Base-by-base conservation (phyloP, 2,888 invertebrate species). In the Ichneumoninae sp. region DNA sequence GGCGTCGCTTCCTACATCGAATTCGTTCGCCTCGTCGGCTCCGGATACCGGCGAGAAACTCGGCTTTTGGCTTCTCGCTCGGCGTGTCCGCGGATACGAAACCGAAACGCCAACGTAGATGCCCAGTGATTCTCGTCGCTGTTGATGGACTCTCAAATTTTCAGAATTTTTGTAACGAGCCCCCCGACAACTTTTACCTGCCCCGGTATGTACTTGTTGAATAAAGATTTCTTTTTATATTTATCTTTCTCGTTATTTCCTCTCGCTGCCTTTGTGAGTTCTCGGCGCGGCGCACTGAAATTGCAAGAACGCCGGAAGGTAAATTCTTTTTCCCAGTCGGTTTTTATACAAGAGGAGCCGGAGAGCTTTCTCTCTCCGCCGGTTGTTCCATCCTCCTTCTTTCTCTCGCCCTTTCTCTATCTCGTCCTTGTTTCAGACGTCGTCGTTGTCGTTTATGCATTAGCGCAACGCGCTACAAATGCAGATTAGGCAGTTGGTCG, bases 401-500 rank as follows among this genome's bases (percentile, higher is more conserved):
- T 3, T 47, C 57, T 76, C 70, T 33, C 30, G 33, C 16, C 4
- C 13, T 47, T 47, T 47, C 44, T 47, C 47, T 65, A n/a, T 76
- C 40, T 80, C 60, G 50, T 50, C n/a, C 44, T 77, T 78, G 60
- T 70, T 68, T 74, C 30, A 70, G 36, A 81, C 69, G 60, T 54
- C 70, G 71, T 71, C 44, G 44, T 85, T 68, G 79, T 82, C 75
- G 80, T 84, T 80, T 84, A 80, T 85, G 82, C 79, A 82, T 66
- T 76, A 84, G 83, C 65, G 85, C 74, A 84, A 77, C 83, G 87
- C 85, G 87, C 87, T 88, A 86, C 89, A 89, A 89, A 90, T 90
- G 89, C 88, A 89, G 90, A 90, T 90, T 89, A 89, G 86, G 85
- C 85, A 87, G 89, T 84, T 86, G 85, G 81, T 85, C 86, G 83